Evolutionary conservation across 1,140 invertebrate species (phyloP).

Genomic region (Dryas iulia): DNA sequence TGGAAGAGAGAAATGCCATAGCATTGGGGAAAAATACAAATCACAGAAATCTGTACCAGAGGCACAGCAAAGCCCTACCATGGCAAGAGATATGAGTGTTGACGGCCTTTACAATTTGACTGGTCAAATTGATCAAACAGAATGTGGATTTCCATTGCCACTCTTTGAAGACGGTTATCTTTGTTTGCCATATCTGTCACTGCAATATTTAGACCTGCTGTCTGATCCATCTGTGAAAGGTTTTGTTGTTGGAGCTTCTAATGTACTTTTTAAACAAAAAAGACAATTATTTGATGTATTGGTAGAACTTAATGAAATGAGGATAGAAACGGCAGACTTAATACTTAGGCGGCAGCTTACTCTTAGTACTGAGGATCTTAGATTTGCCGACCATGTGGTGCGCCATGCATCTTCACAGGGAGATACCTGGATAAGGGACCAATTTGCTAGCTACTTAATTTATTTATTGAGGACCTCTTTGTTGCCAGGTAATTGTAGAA

Average conservation of each 20-base stretch:
- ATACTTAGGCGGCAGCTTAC: conserved; percentile 91
- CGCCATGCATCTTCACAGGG: conserved; percentile 91
- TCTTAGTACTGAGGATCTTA: conserved; percentile 95
- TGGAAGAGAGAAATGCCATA: conserved; percentile 75
- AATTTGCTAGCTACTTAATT: conserved; percentile 95
- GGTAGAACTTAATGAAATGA: conserved; percentile 93
- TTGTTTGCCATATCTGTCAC: conserved; percentile 96
- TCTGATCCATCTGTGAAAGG: conserved; percentile 93
- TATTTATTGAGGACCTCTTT: conserved; percentile 92
- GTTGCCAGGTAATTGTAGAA: conserved; percentile 84
- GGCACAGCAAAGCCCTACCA: conserved; percentile 73
- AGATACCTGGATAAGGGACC: conserved; percentile 95
- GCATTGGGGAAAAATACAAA: conserved; percentile 77
- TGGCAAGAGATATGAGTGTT: conserved; percentile 79
- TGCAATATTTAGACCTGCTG: conserved; percentile 96
- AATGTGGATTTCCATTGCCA: conserved; percentile 93
- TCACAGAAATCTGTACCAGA: conserved; percentile 62
- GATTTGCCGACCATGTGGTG: conserved; percentile 96
- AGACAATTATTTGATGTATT: conserved; percentile 95
- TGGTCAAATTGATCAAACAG: conserved; percentile 84
- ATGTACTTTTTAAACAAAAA: conserved; percentile 98
- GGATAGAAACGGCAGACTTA: conserved; percentile 93
- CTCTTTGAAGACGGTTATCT: conserved; percentile 96
- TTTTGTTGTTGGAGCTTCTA: conserved; percentile 97
- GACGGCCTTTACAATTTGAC: conserved; percentile 75